A percentile compares a stretch with the other conserved stretches of the same genome.
Evolutionary conservation across 2,888 invertebrate species (phyloP).

Genomic region (Diogma glabrata): DNA sequence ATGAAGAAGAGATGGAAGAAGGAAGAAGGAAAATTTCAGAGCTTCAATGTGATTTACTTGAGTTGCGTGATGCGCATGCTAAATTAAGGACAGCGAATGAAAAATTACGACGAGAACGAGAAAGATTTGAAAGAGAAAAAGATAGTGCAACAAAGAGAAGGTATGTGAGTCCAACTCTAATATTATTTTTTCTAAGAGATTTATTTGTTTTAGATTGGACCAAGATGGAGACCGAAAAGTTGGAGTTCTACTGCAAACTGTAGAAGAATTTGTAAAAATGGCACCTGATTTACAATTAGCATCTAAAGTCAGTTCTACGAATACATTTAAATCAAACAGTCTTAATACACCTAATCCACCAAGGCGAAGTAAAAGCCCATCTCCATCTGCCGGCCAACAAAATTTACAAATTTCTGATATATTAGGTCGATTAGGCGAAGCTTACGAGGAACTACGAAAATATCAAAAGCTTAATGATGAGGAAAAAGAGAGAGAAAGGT

Average conservation of each 20-base stretch:
- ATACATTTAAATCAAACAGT: constrained; percentile 39
- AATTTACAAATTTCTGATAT: constrained; percentile 30
- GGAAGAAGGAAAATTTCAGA: constrained; percentile 73
- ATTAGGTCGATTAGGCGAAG: constrained; percentile 52
- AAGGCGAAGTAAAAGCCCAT: constrained; percentile 27
- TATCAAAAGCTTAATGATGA: constrained; percentile 41
- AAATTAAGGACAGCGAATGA: constrained; percentile 84
- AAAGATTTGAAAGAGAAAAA: constrained; percentile 70
- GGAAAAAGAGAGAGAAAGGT: constrained; percentile 40
- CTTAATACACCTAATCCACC: constrained; percentile 27
- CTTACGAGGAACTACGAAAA: constrained; percentile 55
- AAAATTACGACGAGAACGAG: constrained; percentile 76
- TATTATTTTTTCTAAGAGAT: no score
- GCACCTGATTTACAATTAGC: constrained; percentile 54
- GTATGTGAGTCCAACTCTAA: no score
- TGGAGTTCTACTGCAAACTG: constrained; percentile 59
- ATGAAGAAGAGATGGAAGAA: constrained; percentile 83
- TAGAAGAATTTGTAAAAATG: constrained; percentile 66
- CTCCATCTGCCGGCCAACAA: constrained; percentile 25
- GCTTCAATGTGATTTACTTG: constrained; percentile 76
- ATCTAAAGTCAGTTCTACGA: constrained; percentile 32
- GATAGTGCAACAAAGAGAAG: constrained; percentile 44
- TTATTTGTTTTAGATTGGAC: constrained; percentile 26
- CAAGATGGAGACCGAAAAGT: constrained; percentile 64
- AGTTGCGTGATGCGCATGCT: constrained; percentile 82